Percentiles rank a stretch among this genome's conserved stretches.
These are phyloP conservation scores for Leuciscus idus DNA, from an alignment of 2,113 vertebrate genomes.

Conservation along the genomic window DNA sequence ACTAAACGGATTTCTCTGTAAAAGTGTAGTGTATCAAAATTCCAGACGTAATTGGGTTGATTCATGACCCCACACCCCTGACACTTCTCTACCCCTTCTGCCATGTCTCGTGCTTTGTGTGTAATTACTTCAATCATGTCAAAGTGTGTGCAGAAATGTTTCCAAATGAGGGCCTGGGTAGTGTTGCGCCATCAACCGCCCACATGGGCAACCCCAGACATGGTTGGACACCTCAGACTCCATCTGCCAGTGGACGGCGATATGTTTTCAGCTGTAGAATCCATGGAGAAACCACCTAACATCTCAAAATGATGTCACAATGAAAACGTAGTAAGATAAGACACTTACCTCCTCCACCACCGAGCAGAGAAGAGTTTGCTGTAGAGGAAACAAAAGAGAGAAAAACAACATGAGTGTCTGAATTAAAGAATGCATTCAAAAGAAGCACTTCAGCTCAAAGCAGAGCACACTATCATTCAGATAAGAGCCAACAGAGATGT, in stretches of 20 bases:
- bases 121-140: slow-evolving; percentile 80
- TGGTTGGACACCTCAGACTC: slow-evolving; percentile 67
- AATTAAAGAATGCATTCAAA: slow-evolving; percentile 36
- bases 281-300: neutral
- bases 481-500: slow-evolving; percentile 41
- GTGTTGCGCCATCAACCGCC: slow-evolving; percentile 39
- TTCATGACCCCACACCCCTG: slow-evolving; percentile 35
- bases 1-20: slow-evolving; percentile 50
- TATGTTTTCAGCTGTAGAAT: neutral
- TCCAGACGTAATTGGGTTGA: slow-evolving; percentile 60
- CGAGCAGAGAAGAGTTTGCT: slow-evolving; percentile 97
- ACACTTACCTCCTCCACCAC: slow-evolving; percentile 95
- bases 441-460: slow-evolving; percentile 48
- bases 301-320: neutral
- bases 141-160: slow-evolving; percentile 63
- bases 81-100: neutral
- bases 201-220: slow-evolving; percentile 57
- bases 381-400: slow-evolving; percentile 68
- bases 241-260: slow-evolving; percentile 60
- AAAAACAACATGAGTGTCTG: slow-evolving; percentile 56
- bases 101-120: slow-evolving; percentile 26
- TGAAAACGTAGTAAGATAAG: neutral
- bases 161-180: slow-evolving; percentile 57
- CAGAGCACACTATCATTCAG: slow-evolving; percentile 34
- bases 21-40: slow-evolving; percentile 60